These are phyloP conservation scores for Dimorphilus gyrociliatus DNA, from an alignment of 2,888 invertebrate genomes.

Conservation along the genomic window DNA sequence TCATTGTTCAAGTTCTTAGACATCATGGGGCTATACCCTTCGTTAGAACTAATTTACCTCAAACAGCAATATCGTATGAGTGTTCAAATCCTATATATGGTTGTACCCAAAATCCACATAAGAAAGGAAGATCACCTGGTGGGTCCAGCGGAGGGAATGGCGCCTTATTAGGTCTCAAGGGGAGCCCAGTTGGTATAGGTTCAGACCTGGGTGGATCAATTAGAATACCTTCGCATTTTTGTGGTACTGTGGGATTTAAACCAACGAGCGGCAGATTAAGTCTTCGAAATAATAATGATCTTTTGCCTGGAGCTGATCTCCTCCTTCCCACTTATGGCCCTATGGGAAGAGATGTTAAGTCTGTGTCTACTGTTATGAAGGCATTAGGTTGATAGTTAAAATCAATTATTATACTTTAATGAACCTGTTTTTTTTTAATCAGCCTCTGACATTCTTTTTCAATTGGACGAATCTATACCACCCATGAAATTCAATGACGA, in stretches of 20 bases:
- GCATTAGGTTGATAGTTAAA: too few species aligned
- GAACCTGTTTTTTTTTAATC: too few species aligned
- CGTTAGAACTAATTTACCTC: slow-evolving; percentile 39
- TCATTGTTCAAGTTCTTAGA: slow-evolving; percentile 18
- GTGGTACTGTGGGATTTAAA: slow-evolving; percentile 1
- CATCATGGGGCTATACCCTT: slow-evolving; percentile 40
- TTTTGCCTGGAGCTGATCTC: too few species aligned
- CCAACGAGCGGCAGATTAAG: too few species aligned
- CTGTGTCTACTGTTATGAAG: too few species aligned
- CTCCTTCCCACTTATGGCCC: too few species aligned
- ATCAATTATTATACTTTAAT: too few species aligned
- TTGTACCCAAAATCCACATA: not conserved
- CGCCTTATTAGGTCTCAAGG: not conserved
- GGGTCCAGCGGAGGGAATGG: slow-evolving; percentile 1
- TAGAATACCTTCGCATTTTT: not conserved
- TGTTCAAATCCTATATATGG: slow-evolving; percentile 1
- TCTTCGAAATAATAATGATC: too few species aligned
- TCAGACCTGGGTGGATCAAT: not conserved
- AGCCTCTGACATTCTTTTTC: too few species aligned
- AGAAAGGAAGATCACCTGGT: not conserved
- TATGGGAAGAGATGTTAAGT: too few species aligned
- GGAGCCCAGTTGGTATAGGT: not conserved
- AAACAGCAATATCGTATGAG: slow-evolving; percentile 20
- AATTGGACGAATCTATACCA: slow-evolving; percentile 3
- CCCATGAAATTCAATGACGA: slow-evolving; percentile 2